phyloP scores from a whole-genome alignment of 2,797 vertebrate species.

The Microtus californicus region DNA sequence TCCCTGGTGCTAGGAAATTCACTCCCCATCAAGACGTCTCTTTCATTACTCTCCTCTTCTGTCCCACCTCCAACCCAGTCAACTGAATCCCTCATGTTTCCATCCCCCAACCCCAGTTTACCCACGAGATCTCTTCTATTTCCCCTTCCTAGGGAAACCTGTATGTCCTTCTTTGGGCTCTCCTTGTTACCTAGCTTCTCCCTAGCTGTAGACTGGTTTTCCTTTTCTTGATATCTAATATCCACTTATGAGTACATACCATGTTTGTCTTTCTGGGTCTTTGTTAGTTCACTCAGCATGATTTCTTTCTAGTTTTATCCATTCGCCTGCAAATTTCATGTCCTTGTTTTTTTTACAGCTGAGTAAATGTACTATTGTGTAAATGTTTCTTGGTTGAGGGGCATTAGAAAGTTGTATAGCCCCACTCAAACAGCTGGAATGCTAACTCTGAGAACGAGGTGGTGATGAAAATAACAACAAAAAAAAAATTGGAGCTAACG shows the following conservation, averaged over 20 bases:
- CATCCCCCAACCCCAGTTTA: no score
- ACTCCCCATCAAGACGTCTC: neutral
- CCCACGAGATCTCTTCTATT: neutral
- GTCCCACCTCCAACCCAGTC: neutral
- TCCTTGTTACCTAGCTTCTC: neutral
- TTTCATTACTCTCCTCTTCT: neutral
- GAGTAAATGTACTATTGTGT: no score
- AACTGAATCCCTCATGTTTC: neutral
- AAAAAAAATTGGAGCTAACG: neutral
- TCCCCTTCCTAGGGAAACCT: neutral
- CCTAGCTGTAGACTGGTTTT: neutral
- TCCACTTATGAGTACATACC: no score
- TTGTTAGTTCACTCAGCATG: no score
- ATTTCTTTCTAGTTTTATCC: no score
- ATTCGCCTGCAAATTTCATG: no score
- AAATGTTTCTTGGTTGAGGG: neutral
- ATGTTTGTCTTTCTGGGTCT: no score
- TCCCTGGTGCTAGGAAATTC: neutral
- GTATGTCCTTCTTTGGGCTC: neutral
- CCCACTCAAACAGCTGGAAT: neutral
- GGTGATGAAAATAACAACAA: neutral
- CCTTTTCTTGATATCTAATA: neutral
- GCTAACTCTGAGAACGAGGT: neutral
- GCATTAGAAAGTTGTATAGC: neutral
- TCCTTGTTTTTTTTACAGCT: no score